Percentiles rank a stretch among this genome's conserved stretches.
phyloP scores from a whole-genome alignment of 35 echinoderm and acorn worm genomes.

The Strongylocentrotus purpuratus region DNA sequence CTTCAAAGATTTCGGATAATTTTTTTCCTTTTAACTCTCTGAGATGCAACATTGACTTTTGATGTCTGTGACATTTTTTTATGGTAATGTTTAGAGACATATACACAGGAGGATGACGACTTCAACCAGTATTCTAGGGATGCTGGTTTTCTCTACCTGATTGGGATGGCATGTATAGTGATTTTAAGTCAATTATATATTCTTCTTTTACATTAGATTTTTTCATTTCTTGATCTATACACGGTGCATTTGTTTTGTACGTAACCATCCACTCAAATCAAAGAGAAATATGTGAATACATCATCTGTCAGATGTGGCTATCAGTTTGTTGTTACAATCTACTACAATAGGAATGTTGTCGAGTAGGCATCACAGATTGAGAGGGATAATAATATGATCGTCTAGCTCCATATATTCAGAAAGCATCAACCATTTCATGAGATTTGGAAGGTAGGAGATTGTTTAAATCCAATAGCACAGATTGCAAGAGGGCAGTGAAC shows the following conservation, averaged over 20 bases:
- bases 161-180: no score
- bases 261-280: no score
- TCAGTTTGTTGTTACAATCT: no score
- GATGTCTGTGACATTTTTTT: background rate
- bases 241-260: no score
- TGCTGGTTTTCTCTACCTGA: no score
- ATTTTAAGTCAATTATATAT: no score
- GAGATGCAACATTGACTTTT: background rate
- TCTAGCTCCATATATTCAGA: background rate
- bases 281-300: no score
- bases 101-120: background rate
- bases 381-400: background rate
- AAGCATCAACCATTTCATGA: background rate
- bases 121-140: background rate
- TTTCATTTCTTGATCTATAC: no score
- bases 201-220: no score
- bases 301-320: no score
- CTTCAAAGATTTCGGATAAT: no score
- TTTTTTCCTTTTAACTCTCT: background rate
- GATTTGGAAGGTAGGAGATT: no score
- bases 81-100: background rate
- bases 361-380: background rate
- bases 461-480: background rate
- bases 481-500: background rate
- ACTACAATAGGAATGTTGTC: background rate